phyloP scores from a whole-genome alignment of 1,140 invertebrate species.

The Lepidurus couesii region DNA sequence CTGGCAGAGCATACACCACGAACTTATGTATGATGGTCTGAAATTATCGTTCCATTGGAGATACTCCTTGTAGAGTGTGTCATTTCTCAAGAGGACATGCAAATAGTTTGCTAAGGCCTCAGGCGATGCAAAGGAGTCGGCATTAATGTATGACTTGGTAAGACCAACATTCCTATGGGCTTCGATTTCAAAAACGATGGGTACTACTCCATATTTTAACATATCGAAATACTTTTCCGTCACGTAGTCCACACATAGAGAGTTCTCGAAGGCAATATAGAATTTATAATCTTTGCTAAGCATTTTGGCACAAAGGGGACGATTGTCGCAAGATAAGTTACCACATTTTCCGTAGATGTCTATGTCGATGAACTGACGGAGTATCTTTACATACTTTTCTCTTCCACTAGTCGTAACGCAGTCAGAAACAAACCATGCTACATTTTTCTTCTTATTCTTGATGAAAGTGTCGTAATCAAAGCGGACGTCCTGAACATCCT shows the following conservation, averaged over 20 bases:
- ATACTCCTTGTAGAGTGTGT: slow-evolving; percentile 40
- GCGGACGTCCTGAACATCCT: not conserved
- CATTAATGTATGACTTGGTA: slow-evolving; percentile 58
- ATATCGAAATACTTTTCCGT: slow-evolving; percentile 44
- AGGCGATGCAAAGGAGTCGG: slow-evolving; percentile 48
- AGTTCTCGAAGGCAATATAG: slow-evolving; percentile 45
- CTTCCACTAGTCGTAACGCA: slow-evolving; percentile 52
- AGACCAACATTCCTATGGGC: slow-evolving; percentile 56
- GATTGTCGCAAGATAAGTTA: slow-evolving; percentile 41
- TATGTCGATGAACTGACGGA: slow-evolving; percentile 53
- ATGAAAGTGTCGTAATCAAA: slow-evolving; percentile 20
- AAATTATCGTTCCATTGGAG: slow-evolving; percentile 42
- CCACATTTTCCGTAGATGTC: slow-evolving; percentile 66
- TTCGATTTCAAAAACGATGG: slow-evolving; percentile 60
- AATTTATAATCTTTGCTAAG: slow-evolving; percentile 37
- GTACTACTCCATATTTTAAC: slow-evolving; percentile 50
- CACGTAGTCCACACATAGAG: slow-evolving; percentile 43
- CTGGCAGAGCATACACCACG: not conserved
- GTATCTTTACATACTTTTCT: slow-evolving; percentile 51
- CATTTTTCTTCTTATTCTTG: slow-evolving; percentile 45
- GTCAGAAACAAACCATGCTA: slow-evolving; percentile 60
- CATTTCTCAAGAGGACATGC: slow-evolving; percentile 44
- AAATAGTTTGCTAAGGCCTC: slow-evolving; percentile 51
- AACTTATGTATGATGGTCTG: not conserved
- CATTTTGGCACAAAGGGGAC: slow-evolving; percentile 27